These are phyloP conservation scores for Stictocephala bisonia DNA, from an alignment of 2,888 invertebrate genomes.

Conservation along the genomic window DNA sequence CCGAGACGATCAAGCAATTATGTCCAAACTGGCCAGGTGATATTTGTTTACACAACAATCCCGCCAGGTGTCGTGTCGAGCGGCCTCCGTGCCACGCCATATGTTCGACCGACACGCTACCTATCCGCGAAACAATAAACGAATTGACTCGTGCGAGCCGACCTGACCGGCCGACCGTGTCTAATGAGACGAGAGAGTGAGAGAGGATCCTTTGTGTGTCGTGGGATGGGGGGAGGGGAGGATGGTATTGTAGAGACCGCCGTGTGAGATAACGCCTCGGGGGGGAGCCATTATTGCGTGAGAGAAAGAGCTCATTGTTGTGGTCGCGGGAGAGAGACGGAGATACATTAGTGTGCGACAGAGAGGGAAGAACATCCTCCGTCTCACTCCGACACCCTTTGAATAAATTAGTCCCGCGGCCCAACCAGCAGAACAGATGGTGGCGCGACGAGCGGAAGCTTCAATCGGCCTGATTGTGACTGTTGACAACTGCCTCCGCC, in stretches of 20 bases:
- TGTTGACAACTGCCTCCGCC: too few relatives aligned
- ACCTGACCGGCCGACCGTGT: slow-evolving; percentile 31
- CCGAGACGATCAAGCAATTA: too few relatives aligned
- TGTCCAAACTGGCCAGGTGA: too few relatives aligned
- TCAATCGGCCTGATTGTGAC: too few relatives aligned
- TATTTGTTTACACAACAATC: too few relatives aligned
- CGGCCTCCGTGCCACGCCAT: too few relatives aligned
- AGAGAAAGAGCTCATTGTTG: slow-evolving; percentile 40
- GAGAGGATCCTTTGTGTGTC: not conserved
- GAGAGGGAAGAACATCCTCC: slow-evolving; percentile 24
- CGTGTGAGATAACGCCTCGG: slow-evolving; percentile 28
- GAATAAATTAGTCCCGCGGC: slow-evolving; percentile 27
- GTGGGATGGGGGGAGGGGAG: not conserved
- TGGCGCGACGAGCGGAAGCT: too few relatives aligned
- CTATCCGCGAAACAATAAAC: slow-evolving; percentile 36
- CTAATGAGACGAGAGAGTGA: slow-evolving; percentile 15
- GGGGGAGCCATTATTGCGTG: slow-evolving; percentile 26
- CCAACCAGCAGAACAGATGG: not conserved
- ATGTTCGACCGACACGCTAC: slow-evolving; percentile 26
- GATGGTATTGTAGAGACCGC: slow-evolving; percentile 13
- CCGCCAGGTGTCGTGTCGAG: too few relatives aligned
- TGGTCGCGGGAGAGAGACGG: slow-evolving; percentile 23
- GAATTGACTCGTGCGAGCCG: slow-evolving; percentile 37
- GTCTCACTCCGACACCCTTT: slow-evolving; percentile 6
- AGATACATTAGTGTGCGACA: not conserved